These are phyloP conservation scores for Creontiades dilutus DNA, from an alignment of 2,888 invertebrate genomes.

Conservation along the genomic window DNA sequence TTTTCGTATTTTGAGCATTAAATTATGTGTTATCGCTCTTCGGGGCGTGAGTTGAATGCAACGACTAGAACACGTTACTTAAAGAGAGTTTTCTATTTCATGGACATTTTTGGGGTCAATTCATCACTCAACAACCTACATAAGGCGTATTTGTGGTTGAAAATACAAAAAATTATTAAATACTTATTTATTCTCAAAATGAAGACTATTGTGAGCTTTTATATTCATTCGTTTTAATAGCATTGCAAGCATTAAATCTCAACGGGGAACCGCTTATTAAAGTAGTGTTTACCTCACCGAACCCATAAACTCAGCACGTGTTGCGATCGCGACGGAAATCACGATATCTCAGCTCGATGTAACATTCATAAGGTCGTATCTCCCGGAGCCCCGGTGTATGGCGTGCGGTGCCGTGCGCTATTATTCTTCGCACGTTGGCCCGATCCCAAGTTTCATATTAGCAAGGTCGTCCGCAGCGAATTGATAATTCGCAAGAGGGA, in stretches of 20 bases:
- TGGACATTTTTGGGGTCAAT: no score
- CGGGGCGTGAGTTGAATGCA: no score
- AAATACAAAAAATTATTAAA: no score
- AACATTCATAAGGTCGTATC: slow-evolving; percentile 42
- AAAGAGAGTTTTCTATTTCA: no score
- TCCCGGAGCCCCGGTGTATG: not conserved
- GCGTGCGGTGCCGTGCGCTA: no score
- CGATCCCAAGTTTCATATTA: slow-evolving; percentile 4
- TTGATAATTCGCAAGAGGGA: not conserved
- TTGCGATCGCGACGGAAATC: slow-evolving; percentile 21
- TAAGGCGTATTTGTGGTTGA: no score
- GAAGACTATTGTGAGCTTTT: no score
- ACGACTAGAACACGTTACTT: no score
- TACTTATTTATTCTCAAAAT: no score
- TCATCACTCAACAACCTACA: no score
- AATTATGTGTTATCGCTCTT: no score
- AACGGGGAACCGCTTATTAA: not conserved
- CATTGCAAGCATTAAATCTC: not conserved
- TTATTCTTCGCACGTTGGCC: slow-evolving; percentile 47
- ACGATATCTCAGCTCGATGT: slow-evolving; percentile 3
- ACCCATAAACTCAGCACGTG: slow-evolving; percentile 41
- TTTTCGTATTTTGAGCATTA: no score
- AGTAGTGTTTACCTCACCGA: slow-evolving; percentile 19
- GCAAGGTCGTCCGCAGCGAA: not conserved
- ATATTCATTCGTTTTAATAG: not conserved